Base-by-base conservation (phyloP, 1,140 invertebrate species). In the Neocloeon triangulifer region DNA sequence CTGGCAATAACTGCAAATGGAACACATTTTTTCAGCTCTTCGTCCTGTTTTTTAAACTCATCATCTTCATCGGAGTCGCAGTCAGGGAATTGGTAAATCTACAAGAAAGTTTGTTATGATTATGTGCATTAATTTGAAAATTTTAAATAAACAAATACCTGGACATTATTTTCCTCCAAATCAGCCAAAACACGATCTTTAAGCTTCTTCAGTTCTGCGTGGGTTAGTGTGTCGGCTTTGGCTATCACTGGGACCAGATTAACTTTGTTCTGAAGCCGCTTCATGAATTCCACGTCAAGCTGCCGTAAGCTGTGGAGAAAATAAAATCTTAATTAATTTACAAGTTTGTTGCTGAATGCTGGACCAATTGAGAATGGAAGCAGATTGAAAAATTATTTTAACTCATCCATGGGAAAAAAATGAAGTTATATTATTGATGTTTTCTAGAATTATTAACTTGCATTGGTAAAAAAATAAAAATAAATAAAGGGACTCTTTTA, bases 191-290 rank as follows among this genome's bases (percentile, higher is more conserved):
- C 75, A 38, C 73, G 68, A 41, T 80, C 66, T 52, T 97, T 97
- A 31, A 97, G 64, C 48, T 74, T 74, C 40, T 70, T 69, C 27
- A 92, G 71, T 61, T 97, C 91, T 19, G 69, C 58, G 13, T 76
- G 66, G 1, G 89, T 97, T 10, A 98, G 59, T 5, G 85, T 91
- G 50, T 99, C 94, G 1, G 94, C 85, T 60, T 98, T 99, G 4
- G 88, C 89, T 45, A 98, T 92, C 0, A 98, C 74, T 27, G 94
- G 85, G 12, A 99, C 86, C 33, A 98, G 82, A 48, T 97, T 98
- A 12, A 92, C 81, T 65, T 91, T 94, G 28, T 82, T 69, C 47
- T 97, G 91, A 10, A 98, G 58, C 29, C 80, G 63, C 48, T 79
- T 75, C 69, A 99, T 78, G 47, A 94, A 73, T 58, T 96, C 85